A percentile compares a stretch with the other conserved stretches of the same genome.
phyloP scores from a whole-genome alignment of 64 coral and sea anemone genomes.

The Montipora efflorescens region DNA sequence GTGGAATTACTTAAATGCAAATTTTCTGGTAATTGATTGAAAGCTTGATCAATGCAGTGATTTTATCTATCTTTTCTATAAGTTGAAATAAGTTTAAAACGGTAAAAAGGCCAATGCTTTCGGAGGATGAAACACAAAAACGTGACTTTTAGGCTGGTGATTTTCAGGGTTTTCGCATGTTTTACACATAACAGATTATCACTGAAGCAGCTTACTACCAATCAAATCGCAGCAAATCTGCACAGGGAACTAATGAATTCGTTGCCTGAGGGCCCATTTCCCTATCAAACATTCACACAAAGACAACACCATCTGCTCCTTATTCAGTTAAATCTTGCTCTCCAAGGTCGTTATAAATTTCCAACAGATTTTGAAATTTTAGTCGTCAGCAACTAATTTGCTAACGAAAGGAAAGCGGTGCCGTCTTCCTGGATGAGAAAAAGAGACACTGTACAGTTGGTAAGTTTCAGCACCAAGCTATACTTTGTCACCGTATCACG shows the following conservation, averaged over 20 bases:
- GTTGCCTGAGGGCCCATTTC: neutral
- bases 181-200: neutral
- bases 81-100: neutral
- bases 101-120: no score
- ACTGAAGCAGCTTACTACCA: neutral
- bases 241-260: constrained; percentile 6
- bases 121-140: neutral
- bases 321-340: neutral
- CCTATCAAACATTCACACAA: neutral
- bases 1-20: neutral
- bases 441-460: no score
- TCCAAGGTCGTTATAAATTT: neutral
- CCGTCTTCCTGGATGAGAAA: no score
- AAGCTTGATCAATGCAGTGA: neutral
- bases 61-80: neutral
- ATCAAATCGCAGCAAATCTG: constrained; percentile 13
- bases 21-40: neutral
- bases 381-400: neutral
- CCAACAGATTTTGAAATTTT: neutral
- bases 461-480: neutral
- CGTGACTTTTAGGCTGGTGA: constrained; percentile 5
- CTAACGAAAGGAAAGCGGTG: neutral
- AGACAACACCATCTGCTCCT: constrained; percentile 5
- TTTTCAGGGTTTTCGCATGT: neutral
- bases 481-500: constrained; percentile 3